A percentile compares a stretch with the other conserved stretches of the same genome.
These are phyloP conservation scores for Thalassarche chlororhynchos DNA, from an alignment of 2,113 vertebrate genomes.

Conservation along the genomic window DNA sequence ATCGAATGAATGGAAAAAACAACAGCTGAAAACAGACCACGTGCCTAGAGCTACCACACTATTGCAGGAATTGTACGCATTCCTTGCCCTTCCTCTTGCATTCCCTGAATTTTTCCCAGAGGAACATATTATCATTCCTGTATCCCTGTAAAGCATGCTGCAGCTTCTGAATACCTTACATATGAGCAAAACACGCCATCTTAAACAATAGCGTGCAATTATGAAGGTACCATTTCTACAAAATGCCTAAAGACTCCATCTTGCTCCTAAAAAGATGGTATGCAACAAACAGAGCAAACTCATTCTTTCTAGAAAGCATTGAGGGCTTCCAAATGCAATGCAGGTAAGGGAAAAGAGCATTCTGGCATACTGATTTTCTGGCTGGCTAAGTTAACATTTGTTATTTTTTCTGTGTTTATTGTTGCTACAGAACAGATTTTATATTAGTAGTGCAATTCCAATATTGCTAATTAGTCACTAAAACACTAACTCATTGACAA, in stretches of 20 bases:
- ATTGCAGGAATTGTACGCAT: not conserved
- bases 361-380: not conserved
- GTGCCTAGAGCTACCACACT: not conserved
- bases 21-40: not conserved
- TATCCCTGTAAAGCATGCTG: not conserved
- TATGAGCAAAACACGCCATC: accelerated
- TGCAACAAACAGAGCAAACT: not conserved
- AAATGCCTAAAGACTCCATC: not conserved
- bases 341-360: not conserved
- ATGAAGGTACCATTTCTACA: not conserved
- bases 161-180: not conserved
- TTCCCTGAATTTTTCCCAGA: not conserved
- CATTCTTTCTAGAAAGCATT: not conserved
- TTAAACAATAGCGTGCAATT: not conserved
- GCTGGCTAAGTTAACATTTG: not conserved
- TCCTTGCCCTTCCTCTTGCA: not conserved
- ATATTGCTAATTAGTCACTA: not conserved
- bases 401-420: not conserved
- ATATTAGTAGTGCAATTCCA: not conserved
- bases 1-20: not conserved
- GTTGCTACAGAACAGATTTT: not conserved
- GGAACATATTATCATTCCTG: not conserved
- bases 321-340: not conserved
- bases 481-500: not conserved
- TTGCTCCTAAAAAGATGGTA: not conserved